Conservation (phyloP, 2,113 vertebrate species). For the Antennarius striatus region DNA sequence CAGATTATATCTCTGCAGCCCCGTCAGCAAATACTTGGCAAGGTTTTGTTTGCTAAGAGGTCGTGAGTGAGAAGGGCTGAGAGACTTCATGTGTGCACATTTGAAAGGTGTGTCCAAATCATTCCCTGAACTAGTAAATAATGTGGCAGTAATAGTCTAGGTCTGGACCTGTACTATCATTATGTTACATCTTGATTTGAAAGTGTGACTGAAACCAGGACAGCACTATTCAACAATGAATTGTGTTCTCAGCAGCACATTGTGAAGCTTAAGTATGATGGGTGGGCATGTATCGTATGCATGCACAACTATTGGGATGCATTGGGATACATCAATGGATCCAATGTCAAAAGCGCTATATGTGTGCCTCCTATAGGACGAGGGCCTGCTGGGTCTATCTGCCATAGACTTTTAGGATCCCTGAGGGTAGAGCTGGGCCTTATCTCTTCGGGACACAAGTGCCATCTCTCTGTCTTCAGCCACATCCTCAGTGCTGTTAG, state of each 20-base stretch:
- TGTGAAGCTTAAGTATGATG: neutral
- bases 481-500: slow-evolving; percentile 11
- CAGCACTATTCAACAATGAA: neutral
- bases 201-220: slow-evolving; percentile 11
- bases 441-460: slow-evolving; percentile 44
- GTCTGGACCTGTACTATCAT: slow-evolving; percentile 48
- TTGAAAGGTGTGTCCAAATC: slow-evolving; percentile 36
- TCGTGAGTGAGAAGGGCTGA: neutral
- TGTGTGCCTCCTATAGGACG: slow-evolving; percentile 1
- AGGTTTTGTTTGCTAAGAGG: slow-evolving; percentile 52
- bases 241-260: neutral
- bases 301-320: too few relatives aligned
- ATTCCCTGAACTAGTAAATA: slow-evolving; percentile 34
- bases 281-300: too few relatives aligned
- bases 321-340: too few relatives aligned
- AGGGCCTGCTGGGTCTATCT: slow-evolving; percentile 17
- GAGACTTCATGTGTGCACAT: slow-evolving; percentile 7
- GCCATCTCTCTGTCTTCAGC: slow-evolving; percentile 48
- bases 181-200: slow-evolving; percentile 20
- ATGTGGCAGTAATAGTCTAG: slow-evolving; percentile 35
- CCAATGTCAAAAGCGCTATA: neutral
- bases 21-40: slow-evolving; percentile 59
- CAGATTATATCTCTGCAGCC: slow-evolving; percentile 33
- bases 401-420: slow-evolving; percentile 18
- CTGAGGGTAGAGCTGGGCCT: slow-evolving; percentile 25